Base-by-base conservation (phyloP, 2,113 vertebrate species). In the Maccullochella peelii region DNA sequence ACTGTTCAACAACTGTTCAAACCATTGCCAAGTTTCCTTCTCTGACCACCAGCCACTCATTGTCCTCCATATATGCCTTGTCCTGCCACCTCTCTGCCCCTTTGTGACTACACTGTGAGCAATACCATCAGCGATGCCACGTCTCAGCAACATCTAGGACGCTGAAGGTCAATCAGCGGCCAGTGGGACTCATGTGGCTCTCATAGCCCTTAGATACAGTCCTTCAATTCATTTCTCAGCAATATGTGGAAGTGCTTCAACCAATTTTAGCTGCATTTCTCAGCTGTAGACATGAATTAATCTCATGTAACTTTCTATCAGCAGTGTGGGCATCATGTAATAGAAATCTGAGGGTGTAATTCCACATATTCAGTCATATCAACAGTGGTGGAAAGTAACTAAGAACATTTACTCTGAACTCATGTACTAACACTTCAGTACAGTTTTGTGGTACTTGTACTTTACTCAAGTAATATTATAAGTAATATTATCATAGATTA, bases 101-200 rank as follows among this genome's bases (percentile, higher is more conserved):
- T 80, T 21, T 67, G 67, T 84, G 76, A 77, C 77, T 12, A 8
- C 33, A 10, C 23, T 52, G 42, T 65, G 70, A 90, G 74, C 86
- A 84, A 79, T 36, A 79, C 58, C 38, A 42, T 38, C 61, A 74
- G 59, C 10, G 1, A 42, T 57, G 63, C 61, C 72, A 62, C 21
- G 69, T 58, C 68, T 77, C 82, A 58, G 59, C 61, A 75, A 62
- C 57, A 81, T 73, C 58, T 14, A 42, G 33, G 40, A 40, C 8
- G 55, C 55, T 38, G 58, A 83, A 84, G 83, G 85, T 85, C 78
- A 76, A 69, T 69, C 44, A 44, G 66, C 16, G 38, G 49, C 76
- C 67, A 67, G n/a, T 25, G 23, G 57, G 74, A 4, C 5, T 62
- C 52, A 52, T 65, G n/a, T 52, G 58, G 44, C 42, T 58, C 42